phyloP scores from a whole-genome alignment of 2,888 invertebrate genomes.

The Calameuta idolon region DNA sequence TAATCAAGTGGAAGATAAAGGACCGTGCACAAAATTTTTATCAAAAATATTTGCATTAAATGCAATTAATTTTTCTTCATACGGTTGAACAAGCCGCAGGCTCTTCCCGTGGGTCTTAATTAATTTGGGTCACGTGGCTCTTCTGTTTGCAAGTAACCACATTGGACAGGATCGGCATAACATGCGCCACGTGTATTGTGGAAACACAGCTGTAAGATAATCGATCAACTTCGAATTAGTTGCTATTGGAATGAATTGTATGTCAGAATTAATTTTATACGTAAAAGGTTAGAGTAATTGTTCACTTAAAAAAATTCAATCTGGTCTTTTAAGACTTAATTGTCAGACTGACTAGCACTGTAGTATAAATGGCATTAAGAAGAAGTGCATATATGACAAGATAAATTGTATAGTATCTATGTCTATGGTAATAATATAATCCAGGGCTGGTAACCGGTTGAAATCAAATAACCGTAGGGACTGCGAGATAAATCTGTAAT shows the following conservation, averaged over 20 bases:
- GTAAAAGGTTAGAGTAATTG: background rate
- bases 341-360: background rate
- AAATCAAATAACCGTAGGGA: slow-evolving; percentile 24
- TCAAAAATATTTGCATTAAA: background rate
- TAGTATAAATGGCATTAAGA: background rate
- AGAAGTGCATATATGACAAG: background rate
- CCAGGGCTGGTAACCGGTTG: slow-evolving; percentile 18
- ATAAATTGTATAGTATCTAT: background rate
- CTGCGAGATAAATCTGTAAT: slow-evolving; percentile 23
- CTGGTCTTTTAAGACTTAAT: background rate
- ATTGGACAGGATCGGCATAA: slow-evolving; percentile 13
- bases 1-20: background rate
- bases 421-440: background rate
- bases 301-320: background rate
- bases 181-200: slow-evolving; percentile 31
- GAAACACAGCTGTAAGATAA: slow-evolving; percentile 31
- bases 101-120: slow-evolving; percentile 23
- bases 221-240: background rate
- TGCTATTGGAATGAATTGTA: background rate
- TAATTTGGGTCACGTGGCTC: slow-evolving; percentile 39
- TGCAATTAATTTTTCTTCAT: background rate
- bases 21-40: background rate
- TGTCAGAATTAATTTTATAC: background rate
- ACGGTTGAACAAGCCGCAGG: background rate
- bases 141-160: slow-evolving; percentile 10